Conservation (phyloP, 2,888 invertebrate genomes). For the Lepas anatifera region DNA sequence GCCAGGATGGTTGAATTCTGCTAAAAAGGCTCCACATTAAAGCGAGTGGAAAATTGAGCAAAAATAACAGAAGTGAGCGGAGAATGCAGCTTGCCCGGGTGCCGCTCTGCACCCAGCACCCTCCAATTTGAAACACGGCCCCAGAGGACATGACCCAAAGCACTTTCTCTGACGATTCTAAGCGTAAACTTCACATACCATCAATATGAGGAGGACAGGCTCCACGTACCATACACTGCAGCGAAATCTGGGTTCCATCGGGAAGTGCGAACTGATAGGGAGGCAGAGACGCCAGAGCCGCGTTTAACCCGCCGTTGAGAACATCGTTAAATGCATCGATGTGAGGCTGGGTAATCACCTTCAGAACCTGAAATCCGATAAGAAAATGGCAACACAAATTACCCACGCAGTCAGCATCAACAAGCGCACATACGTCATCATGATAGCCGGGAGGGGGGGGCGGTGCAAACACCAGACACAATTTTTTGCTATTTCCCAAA, state of each 20-base stretch:
- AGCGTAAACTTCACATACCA: not conserved
- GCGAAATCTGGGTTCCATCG: not conserved
- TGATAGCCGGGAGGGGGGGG: no score
- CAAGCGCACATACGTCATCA: not conserved
- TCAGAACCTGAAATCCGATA: not conserved
- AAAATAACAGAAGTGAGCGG: not conserved
- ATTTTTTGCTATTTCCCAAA: not conserved
- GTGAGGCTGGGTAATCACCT: not conserved
- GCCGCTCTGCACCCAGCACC: no score
- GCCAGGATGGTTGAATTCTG: no score
- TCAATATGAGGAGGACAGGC: not conserved
- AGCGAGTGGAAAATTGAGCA: not conserved
- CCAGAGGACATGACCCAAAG: no score
- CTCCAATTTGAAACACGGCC: no score
- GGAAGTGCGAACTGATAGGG: not conserved
- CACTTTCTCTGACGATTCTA: not conserved
- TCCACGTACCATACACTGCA: not conserved
- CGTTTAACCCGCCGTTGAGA: not conserved
- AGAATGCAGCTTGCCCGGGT: no score
- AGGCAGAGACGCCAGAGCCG: not conserved
- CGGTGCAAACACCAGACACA: not conserved
- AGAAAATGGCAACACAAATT: not conserved
- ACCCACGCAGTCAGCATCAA: no score
- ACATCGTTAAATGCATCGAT: not conserved
- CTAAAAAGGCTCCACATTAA: no score